phyloP scores from a whole-genome alignment of 2,888 invertebrate genomes.

The Limnephilus lunatus region DNA sequence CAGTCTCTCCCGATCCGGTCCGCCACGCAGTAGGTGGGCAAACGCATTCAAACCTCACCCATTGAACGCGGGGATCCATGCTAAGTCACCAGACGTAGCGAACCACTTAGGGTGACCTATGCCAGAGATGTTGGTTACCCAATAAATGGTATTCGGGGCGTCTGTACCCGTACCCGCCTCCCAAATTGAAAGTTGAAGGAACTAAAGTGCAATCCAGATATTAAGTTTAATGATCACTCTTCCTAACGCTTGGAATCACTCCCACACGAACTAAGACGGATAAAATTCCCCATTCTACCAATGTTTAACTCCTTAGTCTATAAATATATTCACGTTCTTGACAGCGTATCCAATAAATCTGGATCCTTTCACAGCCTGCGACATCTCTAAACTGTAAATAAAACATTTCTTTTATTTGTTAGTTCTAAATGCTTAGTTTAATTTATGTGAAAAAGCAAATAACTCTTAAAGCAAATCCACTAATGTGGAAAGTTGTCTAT shows the following conservation, averaged over 20 bases:
- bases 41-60: too few relatives aligned
- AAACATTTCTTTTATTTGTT: background rate
- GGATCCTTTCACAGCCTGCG: background rate
- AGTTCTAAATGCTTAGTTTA: background rate
- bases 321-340: background rate
- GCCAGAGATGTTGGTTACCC: too few relatives aligned
- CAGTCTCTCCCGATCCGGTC: too few relatives aligned
- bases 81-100: too few relatives aligned
- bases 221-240: background rate
- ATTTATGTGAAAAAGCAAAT: background rate
- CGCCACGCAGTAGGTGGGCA: too few relatives aligned
- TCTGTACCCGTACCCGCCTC: too few relatives aligned
- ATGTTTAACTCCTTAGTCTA: background rate
- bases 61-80: too few relatives aligned
- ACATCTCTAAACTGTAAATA: background rate
- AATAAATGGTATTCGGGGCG: too few relatives aligned
- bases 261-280: background rate
- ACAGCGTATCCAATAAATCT: background rate
- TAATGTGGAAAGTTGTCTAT: background rate
- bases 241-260: background rate
- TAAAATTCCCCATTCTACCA: background rate
- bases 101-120: too few relatives aligned
- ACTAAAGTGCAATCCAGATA: too few relatives aligned
- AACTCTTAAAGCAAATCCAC: background rate
- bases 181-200: too few relatives aligned